Percentiles rank a stretch among this genome's conserved stretches.
phyloP scores from a whole-genome alignment of 2,888 invertebrate species.

The Busseola fusca region DNA sequence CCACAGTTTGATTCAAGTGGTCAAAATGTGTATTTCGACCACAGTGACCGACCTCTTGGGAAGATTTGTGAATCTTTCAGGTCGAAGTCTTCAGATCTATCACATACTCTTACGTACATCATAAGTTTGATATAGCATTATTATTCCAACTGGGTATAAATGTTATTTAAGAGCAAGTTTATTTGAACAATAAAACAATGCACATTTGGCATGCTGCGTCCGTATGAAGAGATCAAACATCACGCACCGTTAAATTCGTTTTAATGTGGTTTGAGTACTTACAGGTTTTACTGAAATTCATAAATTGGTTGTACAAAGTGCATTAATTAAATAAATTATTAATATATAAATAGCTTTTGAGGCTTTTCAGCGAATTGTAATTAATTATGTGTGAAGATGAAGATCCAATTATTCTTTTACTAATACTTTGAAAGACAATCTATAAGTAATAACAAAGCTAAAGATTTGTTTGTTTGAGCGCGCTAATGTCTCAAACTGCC shows the following conservation, averaged over 20 bases:
- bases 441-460: no score
- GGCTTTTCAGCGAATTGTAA: no score
- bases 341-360: no score
- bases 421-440: no score
- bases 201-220: conserved; percentile 13
- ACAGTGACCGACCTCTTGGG: neutral
- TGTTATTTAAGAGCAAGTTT: conserved; percentile 9
- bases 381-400: no score
- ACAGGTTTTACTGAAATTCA: conserved; percentile 26
- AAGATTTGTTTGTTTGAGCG: no score
- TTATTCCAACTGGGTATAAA: conserved; percentile 21
- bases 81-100: neutral
- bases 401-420: no score
- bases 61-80: neutral
- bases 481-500: no score
- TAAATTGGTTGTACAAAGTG: conserved; percentile 21
- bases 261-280: conserved; percentile 51
- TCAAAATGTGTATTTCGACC: neutral
- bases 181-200: conserved; percentile 40
- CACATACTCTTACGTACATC: neutral
- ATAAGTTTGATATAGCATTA: neutral
- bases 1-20: neutral
- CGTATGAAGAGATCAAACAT: conserved; percentile 50
- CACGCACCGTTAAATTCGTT: conserved; percentile 30
- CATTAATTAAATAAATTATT: neutral